Base-by-base conservation (phyloP, 2,888 invertebrate species). In the Aleiodes alternator region DNA sequence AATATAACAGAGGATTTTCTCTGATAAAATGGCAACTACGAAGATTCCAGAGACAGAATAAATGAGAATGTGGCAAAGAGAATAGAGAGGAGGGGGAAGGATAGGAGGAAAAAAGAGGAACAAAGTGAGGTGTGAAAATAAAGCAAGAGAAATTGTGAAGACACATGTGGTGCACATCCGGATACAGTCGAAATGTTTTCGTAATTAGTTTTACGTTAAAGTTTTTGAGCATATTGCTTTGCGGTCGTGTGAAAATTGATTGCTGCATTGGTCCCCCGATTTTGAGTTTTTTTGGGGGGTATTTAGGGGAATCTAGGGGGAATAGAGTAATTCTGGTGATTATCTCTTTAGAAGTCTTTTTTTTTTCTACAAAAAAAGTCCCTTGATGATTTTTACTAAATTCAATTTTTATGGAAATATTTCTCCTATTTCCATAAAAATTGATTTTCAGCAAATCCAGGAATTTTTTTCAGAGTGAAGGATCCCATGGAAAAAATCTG, bases 131-230 rank as follows among this genome's bases (percentile, higher is more conserved):
- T 73, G 77, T n/a, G 51, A 76, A 77, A 72, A 69, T 66, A 50
- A 69, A 78, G 70, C 38, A 48, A 61, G 76, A 73, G 82, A 43
- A 34, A 43, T 43, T 43, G 43, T 43, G 86, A 85, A 86, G 85
- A 81, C 84, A 87, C 87, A 88, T 86, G 85, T 87, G 88, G 83
- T 81, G 82, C 80, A 83, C 87, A 87, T 86, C 84, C 87, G 85
- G 79, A 79, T 82, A 79, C 55, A 55, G 55, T 16, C 16, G 16
- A 55, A 55, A 23, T 23, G 29, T 57, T 23, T 59, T 31, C 59
- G 34, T 59, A n/a, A 12, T 12, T 57, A 12, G 23, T 23, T 56
- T 56, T 56, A 23, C 56, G 56, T 23, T 56, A 23, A 9, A 56
- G 16, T 16, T 23, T 23, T 23, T 6, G 29, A 29, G 43, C 3